A percentile compares a stretch with the other conserved stretches of the same genome.
Evolutionary conservation across 2,113 vertebrate species (phyloP).

Genomic region (Shinisaurus crocodilurus): DNA sequence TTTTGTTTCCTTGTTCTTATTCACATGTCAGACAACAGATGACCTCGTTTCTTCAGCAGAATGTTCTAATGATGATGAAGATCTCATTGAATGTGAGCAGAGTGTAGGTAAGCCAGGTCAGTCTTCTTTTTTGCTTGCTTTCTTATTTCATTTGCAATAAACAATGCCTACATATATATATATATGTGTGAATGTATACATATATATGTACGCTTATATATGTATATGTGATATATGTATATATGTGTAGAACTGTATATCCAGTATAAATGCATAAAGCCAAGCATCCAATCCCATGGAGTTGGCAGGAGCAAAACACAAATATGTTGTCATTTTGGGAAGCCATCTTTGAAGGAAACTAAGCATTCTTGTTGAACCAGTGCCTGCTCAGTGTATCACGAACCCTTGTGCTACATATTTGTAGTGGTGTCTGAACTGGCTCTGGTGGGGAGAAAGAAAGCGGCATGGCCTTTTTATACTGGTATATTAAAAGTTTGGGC

Average conservation of each 20-base stretch:
- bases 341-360: conserved; percentile 22
- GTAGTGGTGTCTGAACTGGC: conserved; percentile 38
- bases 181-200: conserved; percentile 75
- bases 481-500: conserved; percentile 23
- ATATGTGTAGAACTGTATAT: conserved; percentile 64
- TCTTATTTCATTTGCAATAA: conserved; percentile 90
- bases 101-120: conserved; percentile 99
- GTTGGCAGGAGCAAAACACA: conserved; percentile 54
- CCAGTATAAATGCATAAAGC: conserved; percentile 68
- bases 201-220: conserved; percentile 64
- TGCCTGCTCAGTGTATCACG: conserved; percentile 21
- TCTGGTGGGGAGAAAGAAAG: conserved; percentile 30
- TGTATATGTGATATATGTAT: conserved; percentile 75
- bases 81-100: conserved; percentile 96
- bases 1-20: conserved; percentile 44
- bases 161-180: conserved; percentile 77
- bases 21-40: conserved; percentile 86
- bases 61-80: conserved; percentile 98
- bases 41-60: conserved; percentile 97
- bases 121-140: conserved; percentile 91
- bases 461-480: background rate
- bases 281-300: conserved; percentile 96
- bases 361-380: conserved; percentile 27
- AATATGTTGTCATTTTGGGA: conserved; percentile 30
- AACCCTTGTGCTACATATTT: conserved; percentile 12